Base-by-base conservation (phyloP, 2,797 vertebrate species). In the Antrozous pallidus region DNA sequence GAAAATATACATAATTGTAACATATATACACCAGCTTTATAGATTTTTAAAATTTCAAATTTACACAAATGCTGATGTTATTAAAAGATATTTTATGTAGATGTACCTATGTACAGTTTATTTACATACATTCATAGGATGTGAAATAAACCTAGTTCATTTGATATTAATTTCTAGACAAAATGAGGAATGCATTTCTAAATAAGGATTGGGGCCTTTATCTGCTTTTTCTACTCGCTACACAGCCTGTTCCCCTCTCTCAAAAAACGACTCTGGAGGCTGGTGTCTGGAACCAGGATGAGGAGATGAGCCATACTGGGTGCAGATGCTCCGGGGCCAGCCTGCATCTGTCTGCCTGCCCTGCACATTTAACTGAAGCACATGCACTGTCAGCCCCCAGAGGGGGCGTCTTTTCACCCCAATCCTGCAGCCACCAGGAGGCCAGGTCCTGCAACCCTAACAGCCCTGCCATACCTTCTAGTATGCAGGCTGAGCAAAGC, bases 71-170 rank as follows among this genome's bases (percentile, higher is more conserved):
- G 98, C 97, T 98, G 98, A 98, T 77, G 97, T 98, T 98, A 98
- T 98, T 98, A 98, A 98, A 99, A 98, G 98, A 98, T 98, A 98
- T 98, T 97, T 98, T 98, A 98, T 97, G 98, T 98, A 98, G 98
- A 98, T 98, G 98, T 98, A 98, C 96, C 97, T 98, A 98, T 98
- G 98, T 98, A 98, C 98, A 99, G 91, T 97, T 97, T 99, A 99
- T 99, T 99, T 99, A 99, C 99, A 99, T 99, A 99, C 99, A 99
- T 99, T 99, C 99, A 99, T 99, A 99, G 98, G 98, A 99, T 99
- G 99, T 97, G 98, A 99, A 98, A 98, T 98, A 99, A 98, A 98
- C 98, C 98, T 98, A 98, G 98, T 98, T 93, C 98, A 96, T 97
- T 97, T 97, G 97, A 97, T 98, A 98, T 98, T 98, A 98, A 98